Percentiles rank a stretch among this genome's conserved stretches.
Evolutionary conservation across 2,888 invertebrate genomes (phyloP).

Genomic region (Clostera curtula): DNA sequence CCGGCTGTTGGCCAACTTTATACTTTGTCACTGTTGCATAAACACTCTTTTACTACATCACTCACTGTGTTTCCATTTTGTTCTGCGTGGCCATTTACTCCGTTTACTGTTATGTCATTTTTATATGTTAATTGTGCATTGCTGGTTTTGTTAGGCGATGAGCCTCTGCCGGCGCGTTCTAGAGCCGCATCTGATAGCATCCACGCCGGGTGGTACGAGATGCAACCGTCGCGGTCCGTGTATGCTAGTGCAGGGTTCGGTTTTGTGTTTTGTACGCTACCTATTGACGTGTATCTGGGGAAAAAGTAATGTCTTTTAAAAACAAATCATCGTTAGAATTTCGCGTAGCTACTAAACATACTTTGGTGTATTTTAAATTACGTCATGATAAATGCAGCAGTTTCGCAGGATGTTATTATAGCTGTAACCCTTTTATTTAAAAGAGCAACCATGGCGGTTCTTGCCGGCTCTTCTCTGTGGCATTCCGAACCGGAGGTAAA

Average conservation of each 20-base stretch:
- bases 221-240: conserved; percentile 55
- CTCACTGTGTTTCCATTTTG: conserved; percentile 6
- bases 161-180: conserved; percentile 77
- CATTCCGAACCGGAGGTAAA: too few relatives aligned
- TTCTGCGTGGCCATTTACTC: conserved; percentile 2
- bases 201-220: conserved; percentile 83
- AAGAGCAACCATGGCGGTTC: too few relatives aligned
- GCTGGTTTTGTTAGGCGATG: conserved; percentile 9
- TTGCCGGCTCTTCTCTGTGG: too few relatives aligned
- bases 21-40: conserved; percentile 10
- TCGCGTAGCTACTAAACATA: background rate
- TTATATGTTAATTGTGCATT: conserved; percentile 17
- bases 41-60: conserved; percentile 10
- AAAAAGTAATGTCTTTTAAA: conserved; percentile 1
- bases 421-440: too few relatives aligned
- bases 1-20: background rate
- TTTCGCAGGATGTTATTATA: too few relatives aligned
- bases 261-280: conserved; percentile 84
- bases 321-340: background rate
- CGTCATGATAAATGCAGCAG: conserved; percentile 94
- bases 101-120: too few relatives aligned
- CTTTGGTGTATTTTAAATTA: conserved; percentile 76
- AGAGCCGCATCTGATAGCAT: conserved; percentile 70
- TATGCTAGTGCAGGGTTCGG: conserved; percentile 83
- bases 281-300: conserved; percentile 89